Conservation (phyloP, 2,797 vertebrate species). For the Eulemur rubriventer region DNA sequence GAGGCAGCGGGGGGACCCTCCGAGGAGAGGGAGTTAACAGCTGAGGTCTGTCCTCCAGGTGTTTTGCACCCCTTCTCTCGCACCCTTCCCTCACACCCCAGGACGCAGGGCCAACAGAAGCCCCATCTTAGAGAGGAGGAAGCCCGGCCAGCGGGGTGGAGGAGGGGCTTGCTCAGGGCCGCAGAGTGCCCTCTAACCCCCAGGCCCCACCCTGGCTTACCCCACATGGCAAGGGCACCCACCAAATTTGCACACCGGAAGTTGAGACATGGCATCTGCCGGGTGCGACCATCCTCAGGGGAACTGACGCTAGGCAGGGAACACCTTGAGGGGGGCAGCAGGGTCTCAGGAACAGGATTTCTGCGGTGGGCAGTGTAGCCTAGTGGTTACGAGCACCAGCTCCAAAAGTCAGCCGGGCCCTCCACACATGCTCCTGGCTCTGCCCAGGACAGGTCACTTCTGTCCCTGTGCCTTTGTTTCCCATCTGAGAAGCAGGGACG, state of each 20-base stretch:
- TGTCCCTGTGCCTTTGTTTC: neutral
- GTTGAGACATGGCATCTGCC: neutral
- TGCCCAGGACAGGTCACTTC: neutral
- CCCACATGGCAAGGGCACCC: neutral
- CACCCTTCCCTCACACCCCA: no score
- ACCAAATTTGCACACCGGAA: neutral
- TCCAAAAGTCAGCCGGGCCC: neutral
- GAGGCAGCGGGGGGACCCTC: neutral
- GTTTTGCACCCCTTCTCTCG: neutral
- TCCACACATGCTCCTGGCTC: neutral
- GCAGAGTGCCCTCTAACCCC: neutral
- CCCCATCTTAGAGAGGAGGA: neutral
- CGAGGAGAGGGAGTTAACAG: fast-evolving
- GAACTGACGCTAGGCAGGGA: neutral
- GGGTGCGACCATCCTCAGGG: neutral
- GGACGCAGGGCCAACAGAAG: neutral
- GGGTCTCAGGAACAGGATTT: neutral
- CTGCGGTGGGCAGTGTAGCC: neutral
- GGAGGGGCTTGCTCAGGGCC: neutral
- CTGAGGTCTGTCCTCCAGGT: neutral
- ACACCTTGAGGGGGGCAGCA: neutral
- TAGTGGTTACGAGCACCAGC: neutral
- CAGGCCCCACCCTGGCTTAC: neutral
- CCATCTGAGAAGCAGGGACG: neutral
- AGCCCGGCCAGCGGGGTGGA: neutral